Percentiles rank a stretch among this genome's conserved stretches.
Evolutionary conservation across 2,888 invertebrate genomes (phyloP).

Genomic region (Euzetes globulus): DNA sequence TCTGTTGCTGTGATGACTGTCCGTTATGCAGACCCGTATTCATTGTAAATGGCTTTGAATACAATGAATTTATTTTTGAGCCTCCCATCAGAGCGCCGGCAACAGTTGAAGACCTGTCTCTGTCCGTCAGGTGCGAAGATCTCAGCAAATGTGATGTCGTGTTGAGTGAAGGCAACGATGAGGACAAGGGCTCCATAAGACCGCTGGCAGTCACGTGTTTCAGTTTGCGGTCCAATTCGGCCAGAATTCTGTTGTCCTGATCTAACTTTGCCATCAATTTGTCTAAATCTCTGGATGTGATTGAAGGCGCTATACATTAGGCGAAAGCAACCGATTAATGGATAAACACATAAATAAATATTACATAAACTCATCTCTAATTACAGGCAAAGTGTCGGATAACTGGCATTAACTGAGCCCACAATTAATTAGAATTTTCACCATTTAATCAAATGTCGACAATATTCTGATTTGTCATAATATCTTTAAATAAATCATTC

Average conservation of each 20-base stretch:
- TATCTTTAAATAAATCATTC: no score
- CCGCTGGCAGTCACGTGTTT: conserved; percentile 23
- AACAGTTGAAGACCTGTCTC: neutral
- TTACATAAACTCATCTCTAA: neutral
- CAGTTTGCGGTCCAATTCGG: conserved; percentile 62
- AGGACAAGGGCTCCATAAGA: conserved; percentile 11
- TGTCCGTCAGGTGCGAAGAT: neutral
- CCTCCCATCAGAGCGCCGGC: neutral
- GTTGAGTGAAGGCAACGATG: conserved; percentile 35
- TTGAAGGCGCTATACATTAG: conserved; percentile 15
- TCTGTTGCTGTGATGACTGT: neutral
- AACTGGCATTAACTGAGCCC: neutral
- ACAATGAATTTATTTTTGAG: no score
- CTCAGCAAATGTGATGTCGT: neutral
- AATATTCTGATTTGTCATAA: no score
- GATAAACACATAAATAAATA: neutral
- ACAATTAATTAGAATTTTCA: no score
- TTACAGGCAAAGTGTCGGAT: neutral
- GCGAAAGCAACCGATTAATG: neutral
- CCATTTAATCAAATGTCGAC: no score
- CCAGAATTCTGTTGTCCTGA: conserved; percentile 65
- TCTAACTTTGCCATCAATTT: conserved; percentile 82
- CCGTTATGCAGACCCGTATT: neutral
- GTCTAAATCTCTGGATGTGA: conserved; percentile 46
- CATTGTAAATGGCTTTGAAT: neutral